Evolutionary conservation across 2,113 vertebrate genomes (phyloP).

Genomic region (Ptilonorhynchus violaceus): DNA sequence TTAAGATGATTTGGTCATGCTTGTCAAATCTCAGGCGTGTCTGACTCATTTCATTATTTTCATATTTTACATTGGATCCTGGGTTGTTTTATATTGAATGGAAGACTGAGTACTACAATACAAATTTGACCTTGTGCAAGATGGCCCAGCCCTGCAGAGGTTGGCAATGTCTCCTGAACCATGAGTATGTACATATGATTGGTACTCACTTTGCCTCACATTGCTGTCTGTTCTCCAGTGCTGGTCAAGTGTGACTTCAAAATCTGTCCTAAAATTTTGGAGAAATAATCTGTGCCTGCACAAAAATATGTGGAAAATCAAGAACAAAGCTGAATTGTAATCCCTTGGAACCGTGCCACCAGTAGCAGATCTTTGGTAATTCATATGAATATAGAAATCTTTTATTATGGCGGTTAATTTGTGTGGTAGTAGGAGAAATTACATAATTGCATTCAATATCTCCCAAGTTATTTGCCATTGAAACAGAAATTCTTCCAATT

Average conservation of each 20-base stretch:
- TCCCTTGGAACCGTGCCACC: neutral
- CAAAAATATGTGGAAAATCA: neutral
- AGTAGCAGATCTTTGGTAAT: neutral
- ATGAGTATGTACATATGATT: neutral
- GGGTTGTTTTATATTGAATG: neutral
- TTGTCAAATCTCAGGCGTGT: neutral
- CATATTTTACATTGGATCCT: neutral
- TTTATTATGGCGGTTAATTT: neutral
- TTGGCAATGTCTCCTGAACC: neutral
- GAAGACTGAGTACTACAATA: neutral
- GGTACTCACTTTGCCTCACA: fast-evolving
- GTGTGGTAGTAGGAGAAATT: neutral
- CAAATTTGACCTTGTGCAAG: neutral
- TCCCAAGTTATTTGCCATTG: neutral
- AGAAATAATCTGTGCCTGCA: neutral
- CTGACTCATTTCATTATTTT: neutral
- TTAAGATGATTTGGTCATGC: neutral
- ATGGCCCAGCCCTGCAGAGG: neutral
- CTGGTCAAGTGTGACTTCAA: neutral
- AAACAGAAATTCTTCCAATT: neutral
- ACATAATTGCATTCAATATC: neutral
- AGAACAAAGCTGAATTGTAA: neutral
- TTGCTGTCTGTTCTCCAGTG: neutral
- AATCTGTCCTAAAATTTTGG: neutral
- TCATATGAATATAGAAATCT: neutral